Evolutionary conservation across 2,888 invertebrate genomes (phyloP).

Genomic region (Cephus sareptanus): DNA sequence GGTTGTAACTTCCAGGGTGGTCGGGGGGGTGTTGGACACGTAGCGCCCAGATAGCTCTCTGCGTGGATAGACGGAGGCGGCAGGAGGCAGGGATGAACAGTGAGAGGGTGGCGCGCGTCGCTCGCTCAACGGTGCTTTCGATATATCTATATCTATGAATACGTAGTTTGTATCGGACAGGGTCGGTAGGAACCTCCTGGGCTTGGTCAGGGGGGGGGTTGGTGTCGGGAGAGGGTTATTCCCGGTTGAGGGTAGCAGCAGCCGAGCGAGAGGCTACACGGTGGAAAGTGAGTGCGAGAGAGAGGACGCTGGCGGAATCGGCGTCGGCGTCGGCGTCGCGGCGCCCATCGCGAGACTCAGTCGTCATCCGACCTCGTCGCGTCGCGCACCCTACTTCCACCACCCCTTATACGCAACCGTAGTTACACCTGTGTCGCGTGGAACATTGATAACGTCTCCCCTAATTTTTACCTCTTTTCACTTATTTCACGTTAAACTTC

Average conservation of each 20-base stretch:
- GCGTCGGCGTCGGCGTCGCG: slow-evolving; percentile 60
- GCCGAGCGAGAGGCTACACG: not conserved
- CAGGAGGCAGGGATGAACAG: slow-evolving; percentile 11
- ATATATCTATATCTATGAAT: too few relatives aligned
- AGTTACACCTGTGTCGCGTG: too few relatives aligned
- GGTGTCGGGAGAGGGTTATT: slow-evolving; percentile 16
- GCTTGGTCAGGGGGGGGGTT: too few relatives aligned
- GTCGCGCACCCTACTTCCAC: slow-evolving; percentile 46
- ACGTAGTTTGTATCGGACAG: too few relatives aligned
- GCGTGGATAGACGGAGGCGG: slow-evolving; percentile 11
- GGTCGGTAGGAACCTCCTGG: too few relatives aligned
- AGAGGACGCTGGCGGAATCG: not conserved
- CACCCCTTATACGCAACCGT: slow-evolving; percentile 10
- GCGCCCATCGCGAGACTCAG: slow-evolving; percentile 59
- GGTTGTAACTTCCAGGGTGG: slow-evolving; percentile 33
- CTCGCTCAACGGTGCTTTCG: too few relatives aligned
- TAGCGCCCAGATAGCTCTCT: slow-evolving; percentile 6
- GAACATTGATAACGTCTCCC: too few relatives aligned
- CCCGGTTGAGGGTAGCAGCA: slow-evolving; percentile 26
- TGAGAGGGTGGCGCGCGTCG: slow-evolving; percentile 14
- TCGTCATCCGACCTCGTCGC: slow-evolving; percentile 62
- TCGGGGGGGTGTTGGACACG: slow-evolving; percentile 24
- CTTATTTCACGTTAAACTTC: too few relatives aligned
- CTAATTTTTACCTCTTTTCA: too few relatives aligned
- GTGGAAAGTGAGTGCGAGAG: slow-evolving; percentile 45